Conservation (phyloP, 1,140 invertebrate species). For the Fopius arisanus region DNA sequence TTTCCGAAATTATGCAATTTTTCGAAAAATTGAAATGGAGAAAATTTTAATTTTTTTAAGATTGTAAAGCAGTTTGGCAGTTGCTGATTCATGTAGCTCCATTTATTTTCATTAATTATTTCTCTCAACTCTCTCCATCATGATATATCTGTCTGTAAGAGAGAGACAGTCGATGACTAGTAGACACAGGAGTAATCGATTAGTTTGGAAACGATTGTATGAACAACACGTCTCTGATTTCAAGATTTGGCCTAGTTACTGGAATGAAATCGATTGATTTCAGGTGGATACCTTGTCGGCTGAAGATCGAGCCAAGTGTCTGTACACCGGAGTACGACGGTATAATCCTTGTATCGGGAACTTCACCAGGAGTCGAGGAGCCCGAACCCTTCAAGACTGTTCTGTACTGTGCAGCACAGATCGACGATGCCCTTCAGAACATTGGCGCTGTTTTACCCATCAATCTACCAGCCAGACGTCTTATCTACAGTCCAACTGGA, state of each 20-base stretch:
- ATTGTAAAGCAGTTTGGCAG: too few species aligned
- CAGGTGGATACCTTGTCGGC: constrained; percentile 57
- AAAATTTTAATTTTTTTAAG: too few species aligned
- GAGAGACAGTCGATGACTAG: neutral
- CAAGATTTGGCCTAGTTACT: neutral
- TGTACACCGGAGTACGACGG: constrained; percentile 56
- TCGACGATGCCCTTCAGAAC: constrained; percentile 53
- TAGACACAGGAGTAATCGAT: neutral
- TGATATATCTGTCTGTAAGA: too few species aligned
- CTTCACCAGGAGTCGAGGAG: constrained; percentile 50
- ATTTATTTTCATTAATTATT: too few species aligned
- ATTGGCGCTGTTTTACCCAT: constrained; percentile 68
- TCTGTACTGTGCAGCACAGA: constrained; percentile 50
- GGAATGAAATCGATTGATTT: constrained; percentile 28
- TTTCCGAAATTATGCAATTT: too few species aligned
- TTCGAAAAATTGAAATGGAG: too few species aligned
- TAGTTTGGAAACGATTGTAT: neutral
- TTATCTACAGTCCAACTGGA: constrained; percentile 82
- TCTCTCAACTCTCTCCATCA: too few species aligned
- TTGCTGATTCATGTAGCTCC: too few species aligned
- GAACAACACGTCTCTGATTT: neutral
- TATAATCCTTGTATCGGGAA: constrained; percentile 57
- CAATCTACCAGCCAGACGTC: constrained; percentile 70
- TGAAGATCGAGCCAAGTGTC: constrained; percentile 57
- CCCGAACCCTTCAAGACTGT: constrained; percentile 61